Evolutionary conservation across 2,888 invertebrate species (phyloP), one percentile per base, ranked within the genome.

Genomic region (Melanostoma mellinum): DNA sequence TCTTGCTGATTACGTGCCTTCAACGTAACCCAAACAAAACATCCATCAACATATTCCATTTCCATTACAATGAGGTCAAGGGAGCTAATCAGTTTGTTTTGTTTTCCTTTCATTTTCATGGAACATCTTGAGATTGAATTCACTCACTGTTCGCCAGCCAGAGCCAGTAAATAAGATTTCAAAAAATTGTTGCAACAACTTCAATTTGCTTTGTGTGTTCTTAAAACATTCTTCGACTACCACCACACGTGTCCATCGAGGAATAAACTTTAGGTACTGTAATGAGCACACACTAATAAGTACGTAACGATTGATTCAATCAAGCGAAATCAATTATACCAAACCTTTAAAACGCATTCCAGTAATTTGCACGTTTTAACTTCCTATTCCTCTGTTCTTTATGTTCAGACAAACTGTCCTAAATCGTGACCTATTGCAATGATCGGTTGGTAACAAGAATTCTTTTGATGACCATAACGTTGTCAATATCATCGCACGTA

Each of bases 381-480:
- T 84, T 84, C 84, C 84, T 78, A 55, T 74, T 50, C 38, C 52
- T 35, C 61, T 50, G 53, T 35, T 56, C 42, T 40, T 67, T 48
- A 46, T 67, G 50, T n/a, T 20, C 78, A 78, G 84, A 71, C 78
- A 67, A 50, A 48, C 40, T 78, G 74, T 60, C 67, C 71, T 50
- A 74, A 9, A 60, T 84, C 78, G 84, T 84, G 84, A 74, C 65
- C 65, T 65, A 78, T 55, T 71, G 48, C 67, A 58, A 55, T 42
- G 44, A 42, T 55, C 33, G 38, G 33, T 20, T 20, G 20, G 20
- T 1, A 20, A 74, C 73, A 68, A 77, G 40, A 61, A 48, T 79
- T 78, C 78, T 84, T 65, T 67, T 44, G 48, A 71, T 84, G 55
- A 71, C 74, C 74, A 68, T 77, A 77, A 30, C 50, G 68, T 65